These are phyloP conservation scores for Copsychus sechellarum DNA, from an alignment of 2,113 vertebrate species.

Conservation along the genomic window DNA sequence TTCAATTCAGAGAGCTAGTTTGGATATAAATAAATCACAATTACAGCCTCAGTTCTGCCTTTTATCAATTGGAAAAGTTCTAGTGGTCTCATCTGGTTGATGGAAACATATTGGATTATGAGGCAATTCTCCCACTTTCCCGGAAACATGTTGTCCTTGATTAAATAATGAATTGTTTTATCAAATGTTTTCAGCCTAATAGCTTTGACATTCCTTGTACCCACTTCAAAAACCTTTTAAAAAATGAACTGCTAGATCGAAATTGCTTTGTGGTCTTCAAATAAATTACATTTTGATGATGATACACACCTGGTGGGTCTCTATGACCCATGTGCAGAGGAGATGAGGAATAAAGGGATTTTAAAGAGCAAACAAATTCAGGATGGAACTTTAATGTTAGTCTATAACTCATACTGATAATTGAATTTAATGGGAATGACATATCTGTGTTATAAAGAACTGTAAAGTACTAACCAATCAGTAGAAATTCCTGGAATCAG, in stretches of 20 bases:
- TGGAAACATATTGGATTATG: neutral
- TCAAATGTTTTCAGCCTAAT: neutral
- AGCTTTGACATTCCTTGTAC: neutral
- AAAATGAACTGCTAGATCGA: neutral
- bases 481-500: neutral
- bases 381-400: neutral
- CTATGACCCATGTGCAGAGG: neutral
- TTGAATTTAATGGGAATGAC: neutral
- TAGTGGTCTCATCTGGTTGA: neutral
- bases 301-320: neutral
- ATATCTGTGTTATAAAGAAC: neutral
- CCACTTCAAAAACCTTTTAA: neutral
- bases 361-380: neutral
- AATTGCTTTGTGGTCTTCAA: neutral
- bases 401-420: neutral
- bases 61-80: neutral
- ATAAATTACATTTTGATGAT: neutral
- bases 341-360: neutral
- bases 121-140: neutral
- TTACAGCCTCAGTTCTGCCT: neutral
- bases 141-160: neutral
- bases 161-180: neutral
- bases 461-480: neutral
- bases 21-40: neutral
- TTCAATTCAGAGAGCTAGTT: neutral